A percentile compares a stretch with the other conserved stretches of the same genome.
Evolutionary conservation across 2,113 vertebrate species (phyloP).

Genomic region (Solea senegalensis): DNA sequence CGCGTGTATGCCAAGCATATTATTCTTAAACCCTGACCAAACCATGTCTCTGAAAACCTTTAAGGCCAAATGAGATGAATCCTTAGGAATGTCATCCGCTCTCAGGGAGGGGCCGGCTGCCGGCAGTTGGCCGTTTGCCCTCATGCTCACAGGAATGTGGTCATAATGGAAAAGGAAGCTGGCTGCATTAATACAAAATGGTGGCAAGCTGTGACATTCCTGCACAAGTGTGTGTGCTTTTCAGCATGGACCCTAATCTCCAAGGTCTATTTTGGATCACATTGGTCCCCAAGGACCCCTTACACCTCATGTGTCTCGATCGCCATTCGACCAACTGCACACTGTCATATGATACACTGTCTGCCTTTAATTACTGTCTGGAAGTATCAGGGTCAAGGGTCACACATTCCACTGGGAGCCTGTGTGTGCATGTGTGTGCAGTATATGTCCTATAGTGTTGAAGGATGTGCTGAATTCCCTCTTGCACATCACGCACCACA

Average conservation of each 20-base stretch:
- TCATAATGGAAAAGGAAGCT: conserved; percentile 58
- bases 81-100: conserved; percentile 50
- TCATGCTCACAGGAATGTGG: conserved; percentile 53
- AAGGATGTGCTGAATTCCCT: conserved; percentile 57
- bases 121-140: conserved; percentile 58
- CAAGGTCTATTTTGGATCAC: conserved; percentile 65
- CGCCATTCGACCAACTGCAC: conserved; percentile 68
- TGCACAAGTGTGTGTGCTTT: conserved; percentile 50
- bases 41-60: conserved; percentile 33
- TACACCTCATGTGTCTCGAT: conserved; percentile 42
- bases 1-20: conserved; percentile 6
- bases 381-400: conserved; percentile 69
- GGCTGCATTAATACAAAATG: conserved; percentile 52
- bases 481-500: conserved; percentile 46
- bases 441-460: conserved; percentile 41
- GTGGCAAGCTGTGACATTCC: conserved; percentile 69
- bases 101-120: conserved; percentile 19
- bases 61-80: conserved; percentile 58
- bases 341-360: conserved; percentile 70
- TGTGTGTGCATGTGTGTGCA: conserved; percentile 34
- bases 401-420: conserved; percentile 59
- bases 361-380: conserved; percentile 75
- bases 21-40: conserved; percentile 43
- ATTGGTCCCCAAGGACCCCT: conserved; percentile 58
- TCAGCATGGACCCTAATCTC: conserved; percentile 55